Evolutionary conservation across 2,113 vertebrate genomes (phyloP).

Genomic region (Natator depressus): DNA sequence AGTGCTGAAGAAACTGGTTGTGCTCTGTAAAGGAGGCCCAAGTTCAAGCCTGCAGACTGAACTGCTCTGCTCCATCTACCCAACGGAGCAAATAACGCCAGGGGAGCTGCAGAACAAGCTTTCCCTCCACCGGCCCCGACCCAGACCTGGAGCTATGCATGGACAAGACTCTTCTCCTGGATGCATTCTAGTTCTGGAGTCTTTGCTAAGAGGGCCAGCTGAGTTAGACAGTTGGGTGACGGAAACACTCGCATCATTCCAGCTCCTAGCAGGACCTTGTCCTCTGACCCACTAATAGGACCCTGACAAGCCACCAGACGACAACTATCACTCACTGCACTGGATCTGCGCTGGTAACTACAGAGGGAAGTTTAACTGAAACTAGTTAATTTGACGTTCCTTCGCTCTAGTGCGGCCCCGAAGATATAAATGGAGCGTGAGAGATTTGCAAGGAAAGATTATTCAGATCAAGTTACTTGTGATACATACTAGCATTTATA

Average conservation of each 20-base stretch:
- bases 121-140: neutral
- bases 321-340: neutral
- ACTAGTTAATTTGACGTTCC: neutral
- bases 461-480: neutral
- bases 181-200: neutral
- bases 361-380: neutral
- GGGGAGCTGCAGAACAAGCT: neutral
- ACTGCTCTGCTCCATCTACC: neutral
- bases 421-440: neutral
- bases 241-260: neutral
- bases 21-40: rapidly evolving
- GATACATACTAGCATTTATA: neutral
- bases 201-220: neutral
- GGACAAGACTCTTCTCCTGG: neutral
- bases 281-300: no score
- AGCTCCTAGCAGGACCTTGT: neutral
- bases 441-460: neutral
- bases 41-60: rapidly evolving
- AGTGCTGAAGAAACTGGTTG: rapidly evolving
- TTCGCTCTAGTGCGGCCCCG: neutral
- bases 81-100: neutral
- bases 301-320: neutral
- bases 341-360: neutral
- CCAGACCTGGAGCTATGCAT: neutral
- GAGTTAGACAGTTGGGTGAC: neutral